These are phyloP conservation scores for Anabas testudineus DNA, from an alignment of 2,797 vertebrate species.

Conservation along the genomic window DNA sequence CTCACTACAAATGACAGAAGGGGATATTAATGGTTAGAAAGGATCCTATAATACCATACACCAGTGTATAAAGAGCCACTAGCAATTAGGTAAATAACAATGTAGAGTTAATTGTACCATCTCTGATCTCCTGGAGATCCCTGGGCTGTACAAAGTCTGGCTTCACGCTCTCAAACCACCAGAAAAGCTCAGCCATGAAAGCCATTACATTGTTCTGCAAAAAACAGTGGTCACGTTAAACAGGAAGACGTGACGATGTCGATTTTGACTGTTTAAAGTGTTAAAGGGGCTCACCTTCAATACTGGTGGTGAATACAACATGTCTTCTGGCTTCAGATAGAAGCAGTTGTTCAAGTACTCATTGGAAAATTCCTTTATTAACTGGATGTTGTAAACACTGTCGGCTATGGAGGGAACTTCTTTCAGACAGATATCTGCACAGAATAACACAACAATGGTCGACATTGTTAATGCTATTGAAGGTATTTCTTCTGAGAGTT, in stretches of 20 bases:
- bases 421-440: conserved; percentile 94
- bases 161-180: conserved; percentile 97
- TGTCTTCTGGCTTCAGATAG: conserved; percentile 92
- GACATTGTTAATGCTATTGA: not conserved
- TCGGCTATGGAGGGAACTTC: conserved; percentile 93
- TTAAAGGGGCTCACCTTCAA: conserved; percentile 87
- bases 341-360: conserved; percentile 93
- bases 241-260: not conserved
- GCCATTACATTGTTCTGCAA: conserved; percentile 93
- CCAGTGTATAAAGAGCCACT: not conserved
- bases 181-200: conserved; percentile 96
- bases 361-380: conserved; percentile 91
- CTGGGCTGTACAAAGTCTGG: conserved; percentile 96
- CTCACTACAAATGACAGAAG: conserved; percentile 81
- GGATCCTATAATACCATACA: not conserved
- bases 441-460: conserved; percentile 7
- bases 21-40: not conserved
- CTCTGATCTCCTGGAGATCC: conserved; percentile 91
- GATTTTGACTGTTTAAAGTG: not conserved
- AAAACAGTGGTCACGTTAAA: conserved; percentile 10
- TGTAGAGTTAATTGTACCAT: conserved; percentile 82
- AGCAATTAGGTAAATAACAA: not conserved
- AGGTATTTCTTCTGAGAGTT: not conserved
- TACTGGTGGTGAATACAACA: conserved; percentile 92
- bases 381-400: conserved; percentile 94